Conservation (phyloP, 2,113 vertebrate species). For the Prunella himalayana region DNA sequence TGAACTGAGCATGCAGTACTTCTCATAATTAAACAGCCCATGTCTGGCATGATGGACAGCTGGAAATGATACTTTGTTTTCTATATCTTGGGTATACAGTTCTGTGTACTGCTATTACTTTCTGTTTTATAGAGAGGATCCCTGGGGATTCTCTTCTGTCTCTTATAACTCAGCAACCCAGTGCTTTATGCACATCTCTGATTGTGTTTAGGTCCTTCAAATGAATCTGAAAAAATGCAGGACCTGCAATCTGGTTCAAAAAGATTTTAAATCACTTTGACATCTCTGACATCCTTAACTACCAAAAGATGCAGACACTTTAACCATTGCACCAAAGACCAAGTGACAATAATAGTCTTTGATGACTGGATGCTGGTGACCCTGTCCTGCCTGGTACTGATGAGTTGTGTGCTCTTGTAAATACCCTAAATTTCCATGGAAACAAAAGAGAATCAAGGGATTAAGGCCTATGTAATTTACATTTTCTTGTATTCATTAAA, state of each 20-base stretch:
- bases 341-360: not conserved
- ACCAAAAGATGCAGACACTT: not conserved
- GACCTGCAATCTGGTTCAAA: not conserved
- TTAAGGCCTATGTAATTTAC: not conserved
- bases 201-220: not conserved
- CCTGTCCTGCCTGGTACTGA: not conserved
- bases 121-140: not conserved
- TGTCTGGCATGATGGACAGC: not conserved
- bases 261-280: not conserved
- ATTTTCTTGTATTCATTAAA: not conserved
- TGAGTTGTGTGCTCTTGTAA: not conserved
- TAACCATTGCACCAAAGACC: not conserved
- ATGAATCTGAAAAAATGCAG: not conserved
- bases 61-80: not conserved
- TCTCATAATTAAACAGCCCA: not conserved
- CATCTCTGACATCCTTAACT: not conserved
- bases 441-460: not conserved
- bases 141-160: not conserved
- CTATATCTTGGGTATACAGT: not conserved
- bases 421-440: not conserved
- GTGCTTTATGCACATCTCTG: not conserved
- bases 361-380: not conserved
- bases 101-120: not conserved
- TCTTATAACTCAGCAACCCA: not conserved
- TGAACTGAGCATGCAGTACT: not conserved